Conservation (phyloP, 1,140 invertebrate genomes). For the Drosophila equinoxialis region DNA sequence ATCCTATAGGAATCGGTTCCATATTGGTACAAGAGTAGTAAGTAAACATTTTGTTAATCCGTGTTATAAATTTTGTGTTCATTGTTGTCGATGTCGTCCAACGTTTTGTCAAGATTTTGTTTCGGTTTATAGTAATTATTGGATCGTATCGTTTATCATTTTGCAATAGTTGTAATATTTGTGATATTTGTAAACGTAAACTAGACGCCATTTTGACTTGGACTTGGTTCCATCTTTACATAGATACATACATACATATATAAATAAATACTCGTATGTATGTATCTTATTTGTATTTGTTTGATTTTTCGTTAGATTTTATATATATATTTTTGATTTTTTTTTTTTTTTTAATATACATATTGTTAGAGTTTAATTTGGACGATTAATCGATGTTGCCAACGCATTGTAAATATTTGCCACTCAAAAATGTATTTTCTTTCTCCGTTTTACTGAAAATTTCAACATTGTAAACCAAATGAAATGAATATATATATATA, state of each 20-base stretch:
- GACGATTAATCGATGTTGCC: slow-evolving; percentile 7
- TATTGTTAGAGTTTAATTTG: slow-evolving; percentile 31
- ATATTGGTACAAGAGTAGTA: neutral
- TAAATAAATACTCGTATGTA: slow-evolving; percentile 2
- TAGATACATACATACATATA: too few relatives aligned
- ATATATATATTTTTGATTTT: slow-evolving; percentile 22
- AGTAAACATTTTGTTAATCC: neutral
- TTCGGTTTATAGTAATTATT: slow-evolving; percentile 12
- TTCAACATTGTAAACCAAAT: neutral
- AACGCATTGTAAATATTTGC: slow-evolving; percentile 49
- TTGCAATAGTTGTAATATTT: slow-evolving; percentile 34
- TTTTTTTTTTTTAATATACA: slow-evolving; percentile 16
- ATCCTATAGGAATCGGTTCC: slow-evolving; percentile 6
- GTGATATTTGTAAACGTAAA: slow-evolving; percentile 55
- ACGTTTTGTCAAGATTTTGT: neutral
- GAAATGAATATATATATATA: neutral
- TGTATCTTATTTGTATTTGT: slow-evolving; percentile 26
- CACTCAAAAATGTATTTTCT: slow-evolving; percentile 16
- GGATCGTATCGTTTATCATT: slow-evolving; percentile 18
- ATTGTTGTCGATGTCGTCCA: neutral
- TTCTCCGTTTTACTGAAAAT: slow-evolving; percentile 15
- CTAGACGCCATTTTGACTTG: slow-evolving; percentile 49
- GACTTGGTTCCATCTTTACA: slow-evolving; percentile 4
- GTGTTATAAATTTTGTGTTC: neutral
- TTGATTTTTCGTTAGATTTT: slow-evolving; percentile 9